Conservation (phyloP, 2,113 vertebrate genomes). For the Trematocara variabile region DNA sequence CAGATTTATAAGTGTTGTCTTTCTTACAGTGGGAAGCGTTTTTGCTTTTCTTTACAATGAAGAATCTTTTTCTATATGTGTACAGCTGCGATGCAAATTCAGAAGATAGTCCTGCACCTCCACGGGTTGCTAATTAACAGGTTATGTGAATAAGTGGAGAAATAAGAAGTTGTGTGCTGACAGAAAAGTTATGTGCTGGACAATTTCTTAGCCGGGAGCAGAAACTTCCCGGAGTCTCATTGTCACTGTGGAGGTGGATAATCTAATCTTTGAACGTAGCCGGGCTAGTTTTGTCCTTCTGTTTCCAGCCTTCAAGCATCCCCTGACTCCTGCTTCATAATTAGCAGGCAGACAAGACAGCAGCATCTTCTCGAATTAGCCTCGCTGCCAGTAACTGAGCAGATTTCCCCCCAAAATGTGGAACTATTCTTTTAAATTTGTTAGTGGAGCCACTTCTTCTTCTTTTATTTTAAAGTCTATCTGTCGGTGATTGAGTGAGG, state of each 20-base stretch:
- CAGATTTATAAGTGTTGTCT: not conserved
- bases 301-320: not conserved
- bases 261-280: not conserved
- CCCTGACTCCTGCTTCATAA: not conserved
- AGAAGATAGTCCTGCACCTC: not conserved
- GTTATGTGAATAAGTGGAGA: not conserved
- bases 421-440: not conserved
- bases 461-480: not conserved
- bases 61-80: not conserved
- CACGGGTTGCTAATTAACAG: not conserved
- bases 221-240: not conserved
- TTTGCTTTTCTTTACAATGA: not conserved
- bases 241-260: not conserved
- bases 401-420: not conserved
- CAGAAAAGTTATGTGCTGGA: not conserved
- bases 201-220: not conserved
- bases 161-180: not conserved
- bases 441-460: not conserved
- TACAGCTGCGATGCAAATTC: not conserved
- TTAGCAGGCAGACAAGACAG: not conserved
- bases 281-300: not conserved
- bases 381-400: not conserved
- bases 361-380: not conserved
- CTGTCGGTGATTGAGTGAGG: not conserved
- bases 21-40: fast-evolving